Evolutionary conservation across 1,140 invertebrate species (phyloP).

Genomic region (Tetragonula clypearis): DNA sequence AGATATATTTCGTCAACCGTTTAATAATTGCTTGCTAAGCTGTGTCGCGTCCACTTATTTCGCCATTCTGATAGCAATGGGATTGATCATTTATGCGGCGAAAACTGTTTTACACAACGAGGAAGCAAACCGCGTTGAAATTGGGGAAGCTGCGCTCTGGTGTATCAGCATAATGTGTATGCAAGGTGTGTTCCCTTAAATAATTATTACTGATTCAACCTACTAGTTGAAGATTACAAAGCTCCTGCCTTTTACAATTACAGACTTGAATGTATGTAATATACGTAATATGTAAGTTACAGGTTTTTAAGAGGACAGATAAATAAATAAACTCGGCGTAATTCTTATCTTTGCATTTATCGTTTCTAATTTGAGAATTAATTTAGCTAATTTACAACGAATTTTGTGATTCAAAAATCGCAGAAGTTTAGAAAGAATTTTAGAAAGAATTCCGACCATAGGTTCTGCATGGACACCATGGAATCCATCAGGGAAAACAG

Average conservation of each 20-base stretch:
- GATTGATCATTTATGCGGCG: constrained; percentile 79
- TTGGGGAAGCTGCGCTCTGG: constrained; percentile 83
- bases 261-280: background rate
- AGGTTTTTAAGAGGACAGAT: background rate
- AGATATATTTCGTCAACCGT: constrained; percentile 85
- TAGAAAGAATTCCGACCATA: constrained; percentile 61
- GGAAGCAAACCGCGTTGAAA: constrained; percentile 75
- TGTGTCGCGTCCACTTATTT: constrained; percentile 82
- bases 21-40: constrained; percentile 81
- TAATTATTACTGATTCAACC: background rate
- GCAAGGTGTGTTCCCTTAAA: constrained; percentile 80
- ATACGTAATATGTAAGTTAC: background rate
- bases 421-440: background rate
- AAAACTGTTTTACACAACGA: constrained; percentile 70
- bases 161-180: constrained; percentile 85
- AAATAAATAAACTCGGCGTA: background rate
- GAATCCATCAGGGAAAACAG: constrained; percentile 82
- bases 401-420: background rate
- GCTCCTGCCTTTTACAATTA: background rate
- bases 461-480: constrained; percentile 83
- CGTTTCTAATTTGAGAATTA: background rate
- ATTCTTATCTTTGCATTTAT: background rate
- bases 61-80: constrained; percentile 80
- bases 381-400: background rate
- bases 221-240: background rate